A percentile compares a stretch with the other conserved stretches of the same genome.
Evolutionary conservation across 92 coral and sea anemone species (phyloP).

Genomic region (Phenganax marumi): DNA sequence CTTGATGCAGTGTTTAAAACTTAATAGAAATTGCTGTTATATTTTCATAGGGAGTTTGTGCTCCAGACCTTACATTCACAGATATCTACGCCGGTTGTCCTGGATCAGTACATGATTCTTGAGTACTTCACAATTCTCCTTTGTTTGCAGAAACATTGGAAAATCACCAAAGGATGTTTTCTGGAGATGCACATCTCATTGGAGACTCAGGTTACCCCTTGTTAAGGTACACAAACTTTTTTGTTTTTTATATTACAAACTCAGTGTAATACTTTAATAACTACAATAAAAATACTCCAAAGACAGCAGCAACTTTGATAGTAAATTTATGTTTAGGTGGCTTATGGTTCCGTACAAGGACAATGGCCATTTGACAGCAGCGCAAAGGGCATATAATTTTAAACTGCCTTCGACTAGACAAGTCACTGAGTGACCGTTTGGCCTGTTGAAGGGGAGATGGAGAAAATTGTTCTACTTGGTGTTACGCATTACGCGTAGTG

Average conservation of each 20-base stretch:
- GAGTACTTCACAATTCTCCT: conserved; percentile 18
- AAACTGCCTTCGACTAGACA: conserved; percentile 48
- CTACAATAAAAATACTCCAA: too few species aligned
- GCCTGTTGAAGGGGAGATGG: conserved; percentile 52
- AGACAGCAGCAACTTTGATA: too few species aligned
- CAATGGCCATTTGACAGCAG: conserved; percentile 42
- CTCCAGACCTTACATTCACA: background rate
- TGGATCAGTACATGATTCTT: background rate
- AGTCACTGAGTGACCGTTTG: conserved; percentile 49
- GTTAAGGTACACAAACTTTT: background rate
- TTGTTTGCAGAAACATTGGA: background rate
- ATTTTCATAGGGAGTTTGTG: conserved; percentile 1
- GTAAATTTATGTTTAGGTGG: conserved; percentile 18
- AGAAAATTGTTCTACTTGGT: conserved; percentile 38
- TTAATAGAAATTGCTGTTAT: too few species aligned
- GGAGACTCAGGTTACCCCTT: conserved; percentile 30
- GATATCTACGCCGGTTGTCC: background rate
- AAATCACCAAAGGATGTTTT: conserved; percentile 1
- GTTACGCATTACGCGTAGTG: too few species aligned
- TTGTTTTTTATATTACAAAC: too few species aligned
- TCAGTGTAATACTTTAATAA: too few species aligned
- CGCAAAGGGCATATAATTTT: conserved; percentile 24
- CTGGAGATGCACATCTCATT: conserved; percentile 28
- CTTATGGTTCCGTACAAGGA: conserved; percentile 38
- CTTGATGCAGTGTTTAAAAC: too few species aligned